Percentiles rank a stretch among this genome's conserved stretches.
These are phyloP conservation scores for Tychaedon coryphoeus DNA, from an alignment of 2,113 vertebrate species.

Conservation along the genomic window DNA sequence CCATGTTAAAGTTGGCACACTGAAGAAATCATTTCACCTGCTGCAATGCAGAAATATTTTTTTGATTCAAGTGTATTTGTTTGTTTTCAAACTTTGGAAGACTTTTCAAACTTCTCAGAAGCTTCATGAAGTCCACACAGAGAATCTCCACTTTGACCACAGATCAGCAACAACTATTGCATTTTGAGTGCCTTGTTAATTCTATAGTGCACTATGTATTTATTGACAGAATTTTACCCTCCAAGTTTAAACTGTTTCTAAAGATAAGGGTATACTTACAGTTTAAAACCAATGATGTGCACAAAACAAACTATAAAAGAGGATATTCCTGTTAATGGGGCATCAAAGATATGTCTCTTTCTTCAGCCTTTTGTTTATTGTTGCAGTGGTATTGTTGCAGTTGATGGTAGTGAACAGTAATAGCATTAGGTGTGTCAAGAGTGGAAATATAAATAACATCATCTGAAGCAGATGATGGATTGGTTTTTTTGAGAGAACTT, in stretches of 20 bases:
- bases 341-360: neutral
- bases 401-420: neutral
- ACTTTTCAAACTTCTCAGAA: neutral
- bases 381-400: neutral
- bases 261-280: neutral
- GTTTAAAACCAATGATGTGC: neutral
- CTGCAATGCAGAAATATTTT: neutral
- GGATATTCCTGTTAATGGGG: neutral
- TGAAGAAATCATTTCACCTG: neutral
- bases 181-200: neutral
- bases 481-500: neutral
- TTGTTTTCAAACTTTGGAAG: neutral
- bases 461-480: neutral
- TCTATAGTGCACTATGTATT: neutral
- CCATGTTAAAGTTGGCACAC: neutral
- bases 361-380: neutral
- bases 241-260: neutral
- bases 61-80: neutral
- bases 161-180: neutral
- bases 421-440: neutral
- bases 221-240: neutral
- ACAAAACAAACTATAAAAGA: neutral
- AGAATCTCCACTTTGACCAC: neutral
- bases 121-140: neutral
- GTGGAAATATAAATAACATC: neutral